A percentile compares a stretch with the other conserved stretches of the same genome.
Conservation (phyloP, 2,888 invertebrate species). For the Gryllus longicercus region DNA sequence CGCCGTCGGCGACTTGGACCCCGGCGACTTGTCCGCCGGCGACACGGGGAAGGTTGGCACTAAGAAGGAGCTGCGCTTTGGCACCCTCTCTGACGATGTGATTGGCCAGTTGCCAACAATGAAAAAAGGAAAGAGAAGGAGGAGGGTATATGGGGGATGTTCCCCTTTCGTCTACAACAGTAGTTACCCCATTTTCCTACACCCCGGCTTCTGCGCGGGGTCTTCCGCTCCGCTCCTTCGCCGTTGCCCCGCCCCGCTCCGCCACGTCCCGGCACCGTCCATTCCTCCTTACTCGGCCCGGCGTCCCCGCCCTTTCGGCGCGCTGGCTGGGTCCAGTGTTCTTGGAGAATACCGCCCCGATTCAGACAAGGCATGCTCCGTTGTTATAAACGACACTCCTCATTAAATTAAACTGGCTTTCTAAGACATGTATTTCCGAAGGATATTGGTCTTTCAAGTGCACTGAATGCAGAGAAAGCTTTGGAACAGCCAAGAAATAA, state of each 20-base stretch:
- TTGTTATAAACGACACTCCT: no score
- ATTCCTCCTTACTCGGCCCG: no score
- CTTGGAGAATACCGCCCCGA: no score
- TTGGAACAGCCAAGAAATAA: no score
- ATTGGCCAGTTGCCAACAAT: slow-evolving; percentile 11
- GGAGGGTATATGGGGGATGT: background rate
- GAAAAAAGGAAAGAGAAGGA: slow-evolving; percentile 23
- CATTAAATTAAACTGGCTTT: no score
- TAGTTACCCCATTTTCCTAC: slow-evolving; percentile 17
- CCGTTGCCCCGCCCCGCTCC: background rate
- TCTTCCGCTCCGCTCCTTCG: background rate
- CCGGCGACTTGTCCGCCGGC: background rate
- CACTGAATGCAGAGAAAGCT: no score
- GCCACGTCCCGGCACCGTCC: no score
- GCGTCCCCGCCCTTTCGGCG: no score
- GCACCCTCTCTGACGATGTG: slow-evolving; percentile 25
- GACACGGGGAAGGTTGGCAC: background rate
- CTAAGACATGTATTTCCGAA: no score
- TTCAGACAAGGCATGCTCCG: no score
- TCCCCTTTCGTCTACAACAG: slow-evolving; percentile 17
- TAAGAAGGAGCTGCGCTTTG: background rate
- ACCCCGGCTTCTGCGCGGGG: background rate
- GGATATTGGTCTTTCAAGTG: no score
- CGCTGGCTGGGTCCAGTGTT: no score
- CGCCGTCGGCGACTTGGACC: background rate